Base-by-base conservation (phyloP, 2,113 vertebrate species). In the Hyaena hyaena region DNA sequence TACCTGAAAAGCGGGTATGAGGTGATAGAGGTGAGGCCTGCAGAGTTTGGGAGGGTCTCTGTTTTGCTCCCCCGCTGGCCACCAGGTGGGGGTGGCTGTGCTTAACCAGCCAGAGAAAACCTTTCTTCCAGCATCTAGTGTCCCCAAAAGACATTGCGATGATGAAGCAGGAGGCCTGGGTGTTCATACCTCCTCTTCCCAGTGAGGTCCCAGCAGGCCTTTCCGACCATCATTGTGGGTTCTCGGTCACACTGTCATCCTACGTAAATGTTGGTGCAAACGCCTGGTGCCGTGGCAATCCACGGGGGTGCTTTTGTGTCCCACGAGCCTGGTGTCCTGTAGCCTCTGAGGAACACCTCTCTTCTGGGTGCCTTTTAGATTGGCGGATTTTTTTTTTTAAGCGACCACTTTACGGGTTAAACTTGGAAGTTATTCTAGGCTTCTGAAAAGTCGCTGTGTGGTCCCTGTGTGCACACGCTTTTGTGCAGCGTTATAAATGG, bases 401-500 rank as follows among this genome's bases (percentile, higher is more conserved):
- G 4, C 2, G 0, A 74, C 79, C 69, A 24, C 45, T 82, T 96
- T 26, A 45, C 76, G 79, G 12, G 19, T 97, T 94, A 95, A 93
- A 91, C 3, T 90, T 71, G 95, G 90, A 88, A 85, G 86, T 0
- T 0, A 96, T 95, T 87, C 68, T 31, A 14, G 63, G 76, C 71
- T 84, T 9, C 6, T 94, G 43, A 65, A 90, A 95, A 92, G 87
- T 85, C 77, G 48, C 80, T 98, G 96, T 96, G 95, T 98, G 97
- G 97, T 93, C 95, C 43, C 35, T 66, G 33, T 35, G 15, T 81
- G 15, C 1, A 0, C 77, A 50, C 5, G 48, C 73, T 97, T 93
- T 88, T 94, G 86, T 95, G 82, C 65, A 83, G 0, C 6, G 0
- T 45, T 19, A 8, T 90, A 94, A 35, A 91, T 81, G 55, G 95